Evolutionary conservation across 2,888 invertebrate genomes (phyloP).

Genomic region (Agrenia bidenticulata): DNA sequence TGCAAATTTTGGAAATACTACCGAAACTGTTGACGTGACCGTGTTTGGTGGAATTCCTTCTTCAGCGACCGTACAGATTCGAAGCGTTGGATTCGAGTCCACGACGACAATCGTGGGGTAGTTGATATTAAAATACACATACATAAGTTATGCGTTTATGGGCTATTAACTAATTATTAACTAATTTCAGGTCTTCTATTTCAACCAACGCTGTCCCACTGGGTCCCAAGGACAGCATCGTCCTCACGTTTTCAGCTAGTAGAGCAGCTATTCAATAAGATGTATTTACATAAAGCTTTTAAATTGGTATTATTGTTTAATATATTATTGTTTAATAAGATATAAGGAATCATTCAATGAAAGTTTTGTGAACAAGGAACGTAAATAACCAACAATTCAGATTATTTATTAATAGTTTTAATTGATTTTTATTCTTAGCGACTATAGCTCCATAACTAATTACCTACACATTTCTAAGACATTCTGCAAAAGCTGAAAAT

Average conservation of each 20-base stretch:
- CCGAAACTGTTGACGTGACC: slow-evolving; percentile 23
- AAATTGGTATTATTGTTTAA: too few relatives aligned
- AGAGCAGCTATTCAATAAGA: too few relatives aligned
- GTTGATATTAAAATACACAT: background rate
- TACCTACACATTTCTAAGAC: too few relatives aligned
- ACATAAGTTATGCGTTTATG: background rate
- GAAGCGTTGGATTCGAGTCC: slow-evolving; percentile 22
- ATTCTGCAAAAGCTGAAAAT: too few relatives aligned
- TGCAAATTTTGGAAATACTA: slow-evolving; percentile 24
- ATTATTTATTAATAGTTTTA: too few relatives aligned
- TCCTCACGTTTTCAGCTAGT: slow-evolving; percentile 24
- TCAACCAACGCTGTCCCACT: slow-evolving; percentile 26
- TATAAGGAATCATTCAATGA: too few relatives aligned
- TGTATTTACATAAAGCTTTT: too few relatives aligned
- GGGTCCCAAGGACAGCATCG: slow-evolving; percentile 41
- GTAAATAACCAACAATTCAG: too few relatives aligned
- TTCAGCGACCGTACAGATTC: slow-evolving; percentile 20
- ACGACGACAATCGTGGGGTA: slow-evolving; percentile 2
- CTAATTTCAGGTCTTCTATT: slow-evolving; percentile 26
- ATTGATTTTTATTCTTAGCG: too few relatives aligned
- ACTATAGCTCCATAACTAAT: too few relatives aligned
- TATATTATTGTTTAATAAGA: too few relatives aligned
- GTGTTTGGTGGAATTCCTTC: slow-evolving; percentile 21
- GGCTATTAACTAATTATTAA: slow-evolving; percentile 2
- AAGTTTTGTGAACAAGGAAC: too few relatives aligned